Evolutionary conservation across 1,140 invertebrate genomes (phyloP).

Genomic region (Psix sp.): DNA sequence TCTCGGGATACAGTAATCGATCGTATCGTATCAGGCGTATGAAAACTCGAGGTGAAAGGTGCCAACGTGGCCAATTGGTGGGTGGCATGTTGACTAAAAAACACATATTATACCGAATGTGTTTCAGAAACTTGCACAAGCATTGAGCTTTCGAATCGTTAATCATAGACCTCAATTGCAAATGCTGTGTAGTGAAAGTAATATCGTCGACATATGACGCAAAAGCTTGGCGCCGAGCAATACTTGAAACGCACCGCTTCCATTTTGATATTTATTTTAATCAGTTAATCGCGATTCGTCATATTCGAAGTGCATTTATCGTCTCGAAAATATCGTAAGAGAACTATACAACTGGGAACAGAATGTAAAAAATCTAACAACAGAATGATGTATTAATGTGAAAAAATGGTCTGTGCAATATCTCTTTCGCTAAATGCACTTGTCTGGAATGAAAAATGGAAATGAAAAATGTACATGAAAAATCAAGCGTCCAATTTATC

Average conservation of each 20-base stretch:
- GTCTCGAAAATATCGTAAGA: neutral
- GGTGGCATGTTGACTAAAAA: conserved; percentile 15
- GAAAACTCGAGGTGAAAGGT: conserved; percentile 40
- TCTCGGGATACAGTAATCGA: conserved; percentile 40
- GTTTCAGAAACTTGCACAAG: conserved; percentile 38
- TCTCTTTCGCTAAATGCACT: conserved; percentile 13
- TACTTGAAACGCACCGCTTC: neutral
- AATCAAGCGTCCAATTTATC: conserved; percentile 13
- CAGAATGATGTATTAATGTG: conserved; percentile 7
- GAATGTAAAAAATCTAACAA: neutral
- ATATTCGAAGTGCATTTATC: conserved; percentile 4
- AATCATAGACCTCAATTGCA: conserved; percentile 42
- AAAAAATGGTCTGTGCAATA: conserved; percentile 12
- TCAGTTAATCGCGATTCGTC: conserved; percentile 3
- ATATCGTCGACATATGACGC: conserved; percentile 29
- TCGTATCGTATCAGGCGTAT: conserved; percentile 41
- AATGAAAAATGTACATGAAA: conserved; percentile 1
- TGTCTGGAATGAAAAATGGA: conserved; percentile 5
- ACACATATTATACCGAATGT: conserved; percentile 26
- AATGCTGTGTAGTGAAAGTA: conserved; percentile 18
- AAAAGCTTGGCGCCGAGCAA: conserved; percentile 23
- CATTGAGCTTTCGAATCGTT: conserved; percentile 26
- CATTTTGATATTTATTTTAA: conserved; percentile 10
- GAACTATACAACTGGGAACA: conserved; percentile 6
- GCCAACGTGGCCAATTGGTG: conserved; percentile 36